phyloP scores from a whole-genome alignment of 2,797 vertebrate genomes.

The Leptatherina wallacei region DNA sequence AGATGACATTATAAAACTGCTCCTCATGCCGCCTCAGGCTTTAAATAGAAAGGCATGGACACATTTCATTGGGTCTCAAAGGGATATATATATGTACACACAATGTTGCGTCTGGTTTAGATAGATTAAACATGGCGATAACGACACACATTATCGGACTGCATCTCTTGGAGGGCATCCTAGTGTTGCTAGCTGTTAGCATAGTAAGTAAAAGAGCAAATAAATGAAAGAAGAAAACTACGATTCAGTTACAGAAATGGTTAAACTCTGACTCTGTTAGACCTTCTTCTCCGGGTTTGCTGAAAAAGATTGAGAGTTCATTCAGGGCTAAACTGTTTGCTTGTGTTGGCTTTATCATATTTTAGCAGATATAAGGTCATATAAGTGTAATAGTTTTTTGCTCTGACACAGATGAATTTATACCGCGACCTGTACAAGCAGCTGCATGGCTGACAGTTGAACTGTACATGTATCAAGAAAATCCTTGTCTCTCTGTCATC shows the following conservation, averaged over 20 bases:
- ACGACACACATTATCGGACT: too few species aligned
- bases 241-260: not conserved
- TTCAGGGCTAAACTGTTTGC: not conserved
- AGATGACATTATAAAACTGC: not conserved
- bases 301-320: not conserved
- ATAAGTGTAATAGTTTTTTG: not conserved
- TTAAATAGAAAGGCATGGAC: not conserved
- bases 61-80: not conserved
- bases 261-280: not conserved
- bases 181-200: too few species aligned
- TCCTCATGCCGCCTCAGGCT: not conserved
- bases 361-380: not conserved
- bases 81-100: too few species aligned
- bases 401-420: not conserved
- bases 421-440: not conserved
- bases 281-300: not conserved
- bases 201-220: too few species aligned
- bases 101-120: too few species aligned
- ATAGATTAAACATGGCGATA: too few species aligned
- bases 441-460: not conserved
- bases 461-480: conserved; percentile 8
- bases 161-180: too few species aligned
- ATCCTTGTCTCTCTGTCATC: conserved; percentile 18
- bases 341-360: not conserved
- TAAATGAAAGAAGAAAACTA: too few species aligned